These are phyloP conservation scores for Gisinianus flammeolus DNA, from an alignment of 2,888 invertebrate genomes.

Conservation along the genomic window DNA sequence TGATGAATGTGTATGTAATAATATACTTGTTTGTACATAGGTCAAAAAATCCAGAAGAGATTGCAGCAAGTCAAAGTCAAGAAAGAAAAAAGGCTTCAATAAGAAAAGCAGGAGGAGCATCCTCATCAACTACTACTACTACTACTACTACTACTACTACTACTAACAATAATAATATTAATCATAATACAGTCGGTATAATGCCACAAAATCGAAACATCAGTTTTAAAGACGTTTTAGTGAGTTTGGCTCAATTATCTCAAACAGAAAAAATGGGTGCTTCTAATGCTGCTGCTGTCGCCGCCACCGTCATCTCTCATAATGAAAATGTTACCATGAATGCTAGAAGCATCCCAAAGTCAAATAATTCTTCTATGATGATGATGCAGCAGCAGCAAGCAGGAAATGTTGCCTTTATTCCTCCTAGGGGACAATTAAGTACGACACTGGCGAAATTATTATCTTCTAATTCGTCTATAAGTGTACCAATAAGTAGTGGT, in stretches of 20 bases:
- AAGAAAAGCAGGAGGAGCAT: background rate
- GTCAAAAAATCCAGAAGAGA: constrained; percentile 37
- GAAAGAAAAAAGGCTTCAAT: background rate
- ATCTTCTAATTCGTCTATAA: constrained; percentile 49
- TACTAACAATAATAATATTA: background rate
- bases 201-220: constrained; percentile 27
- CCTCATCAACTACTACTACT: no score
- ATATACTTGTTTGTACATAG: background rate
- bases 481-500: constrained; percentile 22
- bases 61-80: background rate
- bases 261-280: constrained; percentile 58
- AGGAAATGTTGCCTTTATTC: constrained; percentile 13
- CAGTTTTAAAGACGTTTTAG: constrained; percentile 68
- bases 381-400: no score
- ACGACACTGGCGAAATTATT: constrained; percentile 55
- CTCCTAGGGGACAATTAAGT: constrained; percentile 35
- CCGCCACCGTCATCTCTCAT: constrained; percentile 3
- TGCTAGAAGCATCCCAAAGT: constrained; percentile 26
- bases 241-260: constrained; percentile 73
- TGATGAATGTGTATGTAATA: no score
- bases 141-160: no score
- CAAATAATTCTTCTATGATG: constrained; percentile 34
- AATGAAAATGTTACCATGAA: constrained; percentile 27
- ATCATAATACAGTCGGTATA: background rate
- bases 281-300: no score